phyloP scores from a whole-genome alignment of 1,140 invertebrate species.

The Lordiphosa clarofinis region DNA sequence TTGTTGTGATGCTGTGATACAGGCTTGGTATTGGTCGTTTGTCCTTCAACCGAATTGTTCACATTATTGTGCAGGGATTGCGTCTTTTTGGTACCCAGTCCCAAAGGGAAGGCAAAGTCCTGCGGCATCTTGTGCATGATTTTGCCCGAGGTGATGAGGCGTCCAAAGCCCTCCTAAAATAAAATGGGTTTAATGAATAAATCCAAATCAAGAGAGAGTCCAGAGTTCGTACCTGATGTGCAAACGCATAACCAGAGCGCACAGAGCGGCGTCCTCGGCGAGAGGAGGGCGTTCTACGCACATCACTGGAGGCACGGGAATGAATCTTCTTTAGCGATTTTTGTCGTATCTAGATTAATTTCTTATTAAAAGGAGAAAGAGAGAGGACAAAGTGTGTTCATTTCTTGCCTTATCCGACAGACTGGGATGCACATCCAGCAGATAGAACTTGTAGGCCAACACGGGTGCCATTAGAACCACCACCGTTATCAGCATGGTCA shows the following conservation, averaged over 20 bases:
- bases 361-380: not conserved
- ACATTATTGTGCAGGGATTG: conserved; percentile 55
- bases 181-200: not conserved
- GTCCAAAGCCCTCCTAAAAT: conserved; percentile 94
- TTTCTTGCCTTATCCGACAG: conserved; percentile 90
- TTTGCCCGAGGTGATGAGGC: conserved; percentile 98
- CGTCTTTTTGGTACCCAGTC: conserved; percentile 71
- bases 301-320: conserved; percentile 87
- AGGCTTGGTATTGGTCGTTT: conserved; percentile 38
- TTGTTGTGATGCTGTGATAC: conserved; percentile 80
- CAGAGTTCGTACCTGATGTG: conserved; percentile 83
- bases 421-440: conserved; percentile 92
- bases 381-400: not conserved
- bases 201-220: not conserved
- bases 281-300: conserved; percentile 91
- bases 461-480: conserved; percentile 92
- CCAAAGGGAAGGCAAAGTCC: conserved; percentile 70
- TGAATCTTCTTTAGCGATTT: conserved; percentile 87
- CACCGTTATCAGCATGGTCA: conserved; percentile 93
- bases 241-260: conserved; percentile 98
- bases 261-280: conserved; percentile 92
- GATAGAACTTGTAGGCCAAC: conserved; percentile 95
- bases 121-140: conserved; percentile 94
- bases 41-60: conserved; percentile 23
- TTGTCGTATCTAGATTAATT: conserved; percentile 59